A percentile compares a stretch with the other conserved stretches of the same genome.
phyloP scores from a whole-genome alignment of 2,888 invertebrate species.

The Sesamia inferens region DNA sequence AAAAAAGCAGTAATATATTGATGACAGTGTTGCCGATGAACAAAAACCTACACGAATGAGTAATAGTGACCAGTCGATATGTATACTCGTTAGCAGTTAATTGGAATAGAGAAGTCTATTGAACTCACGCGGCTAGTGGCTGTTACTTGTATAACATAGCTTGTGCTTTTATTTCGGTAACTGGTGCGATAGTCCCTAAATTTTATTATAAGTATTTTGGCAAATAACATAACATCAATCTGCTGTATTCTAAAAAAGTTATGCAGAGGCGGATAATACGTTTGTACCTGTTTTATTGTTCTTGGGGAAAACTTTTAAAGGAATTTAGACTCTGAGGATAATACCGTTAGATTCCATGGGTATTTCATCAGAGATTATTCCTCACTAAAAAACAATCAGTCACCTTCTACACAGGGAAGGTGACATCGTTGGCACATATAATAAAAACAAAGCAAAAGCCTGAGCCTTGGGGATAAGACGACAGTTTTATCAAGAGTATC shows the following conservation, averaged over 20 bases:
- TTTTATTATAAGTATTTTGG: too few species aligned
- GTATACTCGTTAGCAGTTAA: slow-evolving; percentile 71
- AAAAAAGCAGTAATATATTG: slow-evolving; percentile 28
- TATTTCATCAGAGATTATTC: too few species aligned
- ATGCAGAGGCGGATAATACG: neutral
- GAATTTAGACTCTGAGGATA: neutral
- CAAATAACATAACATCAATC: too few species aligned
- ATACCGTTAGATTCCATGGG: too few species aligned
- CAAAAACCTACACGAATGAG: slow-evolving; percentile 69
- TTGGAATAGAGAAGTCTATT: slow-evolving; percentile 69
- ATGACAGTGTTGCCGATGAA: slow-evolving; percentile 54
- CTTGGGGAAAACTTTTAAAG: neutral
- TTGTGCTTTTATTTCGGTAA: slow-evolving; percentile 18
- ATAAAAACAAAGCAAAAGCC: neutral
- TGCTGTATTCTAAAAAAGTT: neutral
- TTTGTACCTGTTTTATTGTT: neutral
- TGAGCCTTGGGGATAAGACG: neutral
- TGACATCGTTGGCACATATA: too few species aligned
- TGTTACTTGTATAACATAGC: slow-evolving; percentile 36
- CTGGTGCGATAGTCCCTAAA: neutral
- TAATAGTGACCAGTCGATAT: slow-evolving; percentile 64
- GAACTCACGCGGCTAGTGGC: slow-evolving; percentile 51
- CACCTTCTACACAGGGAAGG: too few species aligned
- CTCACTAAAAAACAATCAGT: too few species aligned
- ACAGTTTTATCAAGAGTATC: neutral